Percentiles rank a stretch among this genome's conserved stretches.
phyloP scores from a whole-genome alignment of 2,113 vertebrate species.

The Noctilio leporinus region DNA sequence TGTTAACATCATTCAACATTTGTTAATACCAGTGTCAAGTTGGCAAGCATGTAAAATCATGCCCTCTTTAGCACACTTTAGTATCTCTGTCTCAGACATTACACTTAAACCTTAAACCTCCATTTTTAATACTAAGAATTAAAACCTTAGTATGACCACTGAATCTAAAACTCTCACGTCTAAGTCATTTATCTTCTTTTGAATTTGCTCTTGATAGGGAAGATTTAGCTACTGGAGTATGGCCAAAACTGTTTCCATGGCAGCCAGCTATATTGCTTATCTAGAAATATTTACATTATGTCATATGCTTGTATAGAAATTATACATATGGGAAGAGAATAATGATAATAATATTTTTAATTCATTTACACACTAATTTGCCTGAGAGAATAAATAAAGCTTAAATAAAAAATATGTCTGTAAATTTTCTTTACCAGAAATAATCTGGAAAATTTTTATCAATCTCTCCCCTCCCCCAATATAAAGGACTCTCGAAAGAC shows the following conservation, averaged over 20 bases:
- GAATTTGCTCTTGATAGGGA: not conserved
- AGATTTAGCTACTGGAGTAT: not conserved
- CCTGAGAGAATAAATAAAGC: not conserved
- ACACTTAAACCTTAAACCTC: not conserved
- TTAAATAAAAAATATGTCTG: constrained; percentile 9
- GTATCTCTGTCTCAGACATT: not conserved
- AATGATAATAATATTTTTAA: constrained; percentile 14
- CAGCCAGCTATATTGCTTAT: not conserved
- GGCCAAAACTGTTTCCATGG: not conserved
- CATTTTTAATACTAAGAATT: too few species aligned
- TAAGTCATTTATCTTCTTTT: not conserved
- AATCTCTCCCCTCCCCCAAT: not conserved
- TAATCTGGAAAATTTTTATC: not conserved
- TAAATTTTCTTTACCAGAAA: not conserved
- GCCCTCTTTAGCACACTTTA: not conserved
- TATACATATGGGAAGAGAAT: not conserved
- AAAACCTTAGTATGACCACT: not conserved
- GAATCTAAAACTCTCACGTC: not conserved
- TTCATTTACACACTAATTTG: not conserved
- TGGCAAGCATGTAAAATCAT: not conserved
- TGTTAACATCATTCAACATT: not conserved
- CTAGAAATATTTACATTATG: not conserved
- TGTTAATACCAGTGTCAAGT: not conserved
- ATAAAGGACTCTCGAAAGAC: not conserved
- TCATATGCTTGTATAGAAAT: not conserved